Conservation (phyloP, 2,113 vertebrate genomes). For the Cricetomys ansorgei region DNA sequence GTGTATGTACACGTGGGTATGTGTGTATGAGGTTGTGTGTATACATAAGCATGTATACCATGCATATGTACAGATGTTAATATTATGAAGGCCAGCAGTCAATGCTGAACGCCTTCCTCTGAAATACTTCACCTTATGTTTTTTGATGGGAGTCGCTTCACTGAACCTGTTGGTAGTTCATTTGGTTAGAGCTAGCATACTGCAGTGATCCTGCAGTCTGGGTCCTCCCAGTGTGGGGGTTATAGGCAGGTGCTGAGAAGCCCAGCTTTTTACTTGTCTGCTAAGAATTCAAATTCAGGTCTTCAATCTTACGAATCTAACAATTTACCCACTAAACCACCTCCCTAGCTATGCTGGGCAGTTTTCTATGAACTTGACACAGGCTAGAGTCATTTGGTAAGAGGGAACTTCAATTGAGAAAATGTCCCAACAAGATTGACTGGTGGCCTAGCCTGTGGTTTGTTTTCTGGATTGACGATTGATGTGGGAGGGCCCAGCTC, state of each 20-base stretch:
- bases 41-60: neutral
- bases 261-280: neutral
- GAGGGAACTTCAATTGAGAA: neutral
- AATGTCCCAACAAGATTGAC: neutral
- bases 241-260: too few relatives aligned
- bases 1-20: neutral
- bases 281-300: neutral
- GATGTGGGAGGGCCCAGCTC: neutral
- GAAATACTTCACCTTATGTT: neutral
- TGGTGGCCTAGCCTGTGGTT: neutral
- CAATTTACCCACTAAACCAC: neutral
- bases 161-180: neutral
- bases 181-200: too few relatives aligned
- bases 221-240: neutral
- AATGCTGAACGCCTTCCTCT: too few relatives aligned
- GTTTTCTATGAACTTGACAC: neutral
- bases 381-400: neutral
- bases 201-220: neutral
- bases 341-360: neutral
- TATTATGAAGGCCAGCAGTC: too few relatives aligned
- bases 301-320: neutral
- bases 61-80: neutral
- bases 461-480: neutral
- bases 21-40: neutral
- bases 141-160: neutral